phyloP scores from a whole-genome alignment of 2,888 invertebrate species.

The Lasioglossum leucozonium region DNA sequence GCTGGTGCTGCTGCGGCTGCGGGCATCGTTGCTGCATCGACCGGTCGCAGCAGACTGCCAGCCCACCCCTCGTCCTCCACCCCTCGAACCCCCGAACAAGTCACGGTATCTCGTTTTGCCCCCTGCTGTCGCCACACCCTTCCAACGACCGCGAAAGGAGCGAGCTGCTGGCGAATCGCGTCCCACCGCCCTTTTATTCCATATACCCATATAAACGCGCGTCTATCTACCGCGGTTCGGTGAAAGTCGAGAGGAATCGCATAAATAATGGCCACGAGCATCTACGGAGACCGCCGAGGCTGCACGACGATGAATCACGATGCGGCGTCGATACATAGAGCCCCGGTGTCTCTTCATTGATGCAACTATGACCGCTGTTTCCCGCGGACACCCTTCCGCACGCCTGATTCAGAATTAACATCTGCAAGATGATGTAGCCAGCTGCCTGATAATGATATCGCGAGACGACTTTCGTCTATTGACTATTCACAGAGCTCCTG shows the following conservation, averaged over 20 bases:
- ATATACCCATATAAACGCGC: constrained; percentile 47
- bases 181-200: constrained; percentile 63
- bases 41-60: constrained; percentile 74
- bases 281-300: neutral
- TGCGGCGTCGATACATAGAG: neutral
- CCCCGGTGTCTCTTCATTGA: neutral
- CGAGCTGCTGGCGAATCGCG: constrained; percentile 40
- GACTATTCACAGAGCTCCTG: no score
- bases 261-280: constrained; percentile 39
- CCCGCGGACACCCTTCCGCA: neutral
- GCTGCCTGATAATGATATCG: no score
- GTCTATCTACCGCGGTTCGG: constrained; percentile 34
- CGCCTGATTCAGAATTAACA: neutral
- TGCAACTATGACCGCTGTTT: neutral
- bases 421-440: no score
- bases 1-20: constrained; percentile 71
- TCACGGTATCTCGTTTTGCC: constrained; percentile 53
- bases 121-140: constrained; percentile 33
- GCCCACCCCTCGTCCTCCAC: constrained; percentile 53
- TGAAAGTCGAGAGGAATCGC: constrained; percentile 49
- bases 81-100: constrained; percentile 43
- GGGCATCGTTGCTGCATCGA: constrained; percentile 80
- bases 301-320: constrained; percentile 17
- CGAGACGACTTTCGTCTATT: no score
- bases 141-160: constrained; percentile 33